Conservation (phyloP, 2,113 vertebrate species). For the Malurus cyaneus region DNA sequence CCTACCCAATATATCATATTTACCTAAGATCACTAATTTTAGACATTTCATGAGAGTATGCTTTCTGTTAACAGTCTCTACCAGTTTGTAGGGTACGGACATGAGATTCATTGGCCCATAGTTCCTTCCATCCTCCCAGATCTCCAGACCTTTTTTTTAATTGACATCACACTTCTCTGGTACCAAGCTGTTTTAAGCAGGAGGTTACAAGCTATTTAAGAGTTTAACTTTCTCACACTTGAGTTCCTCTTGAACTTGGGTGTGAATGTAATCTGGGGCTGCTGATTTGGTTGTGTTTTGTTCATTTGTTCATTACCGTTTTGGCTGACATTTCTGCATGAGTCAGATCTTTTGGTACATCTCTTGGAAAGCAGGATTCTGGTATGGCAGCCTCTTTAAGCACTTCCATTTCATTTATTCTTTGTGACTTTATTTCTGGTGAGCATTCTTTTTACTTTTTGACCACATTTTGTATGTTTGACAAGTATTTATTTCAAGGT, state of each 20-base stretch:
- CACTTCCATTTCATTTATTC: neutral
- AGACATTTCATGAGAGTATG: neutral
- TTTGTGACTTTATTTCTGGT: neutral
- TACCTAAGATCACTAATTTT: neutral
- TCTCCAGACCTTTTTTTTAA: neutral
- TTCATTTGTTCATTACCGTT: neutral
- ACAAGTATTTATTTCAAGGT: neutral
- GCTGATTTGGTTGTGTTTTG: neutral
- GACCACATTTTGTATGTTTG: neutral
- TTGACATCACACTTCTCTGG: neutral
- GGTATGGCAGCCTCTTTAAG: neutral
- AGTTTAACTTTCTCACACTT: conserved; percentile 1
- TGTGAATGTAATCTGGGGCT: neutral
- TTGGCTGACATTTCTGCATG: neutral
- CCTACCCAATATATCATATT: neutral
- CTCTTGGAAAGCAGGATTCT: neutral
- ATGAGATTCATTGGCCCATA: neutral
- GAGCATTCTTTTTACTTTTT: neutral
- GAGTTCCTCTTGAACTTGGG: neutral
- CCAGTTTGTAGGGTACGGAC: neutral
- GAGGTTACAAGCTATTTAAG: neutral
- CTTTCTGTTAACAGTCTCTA: neutral
- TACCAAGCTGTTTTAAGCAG: neutral
- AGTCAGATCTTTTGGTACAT: neutral
- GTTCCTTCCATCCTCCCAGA: neutral